A percentile compares a stretch with the other conserved stretches of the same genome.
phyloP scores from a whole-genome alignment of 2,888 invertebrate genomes.

The Eurytoma adleriae region DNA sequence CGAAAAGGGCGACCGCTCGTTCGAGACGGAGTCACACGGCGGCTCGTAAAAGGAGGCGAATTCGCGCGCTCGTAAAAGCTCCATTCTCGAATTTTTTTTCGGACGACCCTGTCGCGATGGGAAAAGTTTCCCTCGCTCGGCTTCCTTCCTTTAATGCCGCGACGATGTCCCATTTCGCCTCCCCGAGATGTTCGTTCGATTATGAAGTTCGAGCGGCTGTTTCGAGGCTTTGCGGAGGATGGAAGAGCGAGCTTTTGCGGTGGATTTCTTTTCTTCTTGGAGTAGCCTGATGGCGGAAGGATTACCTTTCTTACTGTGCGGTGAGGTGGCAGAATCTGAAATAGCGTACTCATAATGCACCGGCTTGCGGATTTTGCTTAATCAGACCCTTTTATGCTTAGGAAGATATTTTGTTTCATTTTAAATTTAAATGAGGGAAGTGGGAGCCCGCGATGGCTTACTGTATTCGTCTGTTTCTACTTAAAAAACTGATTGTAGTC shows the following conservation, averaged over 20 bases:
- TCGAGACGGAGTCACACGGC: not conserved
- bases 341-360: too few relatives aligned
- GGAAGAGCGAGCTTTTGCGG: not conserved
- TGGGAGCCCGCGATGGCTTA: too few relatives aligned
- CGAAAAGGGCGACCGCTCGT: constrained; percentile 15
- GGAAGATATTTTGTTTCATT: too few relatives aligned
- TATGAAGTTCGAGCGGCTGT: constrained; percentile 20
- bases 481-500: too few relatives aligned
- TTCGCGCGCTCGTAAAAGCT: constrained; percentile 35
- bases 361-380: too few relatives aligned
- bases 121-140: not conserved
- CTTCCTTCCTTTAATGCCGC: not conserved
- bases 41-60: constrained; percentile 30
- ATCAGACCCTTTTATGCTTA: too few relatives aligned
- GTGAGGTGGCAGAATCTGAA: too few relatives aligned
- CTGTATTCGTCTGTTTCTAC: too few relatives aligned
- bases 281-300: not conserved
- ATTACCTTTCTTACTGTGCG: too few relatives aligned
- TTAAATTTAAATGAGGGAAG: too few relatives aligned
- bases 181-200: constrained; percentile 10
- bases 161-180: not conserved
- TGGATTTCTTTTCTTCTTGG: not conserved
- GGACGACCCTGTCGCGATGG: constrained; percentile 6
- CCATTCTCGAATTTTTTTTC: not conserved
- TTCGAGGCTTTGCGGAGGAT: too few relatives aligned